Conservation (phyloP, 2,888 invertebrate genomes). For the Elegia similella region DNA sequence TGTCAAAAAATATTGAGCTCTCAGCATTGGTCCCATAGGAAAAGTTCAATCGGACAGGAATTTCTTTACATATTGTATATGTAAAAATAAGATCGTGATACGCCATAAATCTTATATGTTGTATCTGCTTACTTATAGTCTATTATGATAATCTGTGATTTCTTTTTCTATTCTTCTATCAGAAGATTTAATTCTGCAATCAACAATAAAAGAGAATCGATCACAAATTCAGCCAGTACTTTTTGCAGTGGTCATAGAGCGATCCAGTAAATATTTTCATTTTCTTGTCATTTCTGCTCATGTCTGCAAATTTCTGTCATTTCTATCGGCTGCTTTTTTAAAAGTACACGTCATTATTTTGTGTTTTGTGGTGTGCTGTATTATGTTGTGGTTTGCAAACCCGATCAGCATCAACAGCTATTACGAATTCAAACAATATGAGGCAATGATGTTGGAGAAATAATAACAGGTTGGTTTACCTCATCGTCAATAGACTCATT, state of each 20-base stretch:
- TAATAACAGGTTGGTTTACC: conserved; percentile 24
- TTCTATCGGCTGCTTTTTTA: background rate
- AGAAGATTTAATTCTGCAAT: too few relatives aligned
- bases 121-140: too few relatives aligned
- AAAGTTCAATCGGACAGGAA: too few relatives aligned
- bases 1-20: too few relatives aligned
- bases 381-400: conserved; percentile 42
- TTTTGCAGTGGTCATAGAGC: background rate
- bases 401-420: conserved; percentile 54
- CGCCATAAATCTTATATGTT: too few relatives aligned
- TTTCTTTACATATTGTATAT: too few relatives aligned
- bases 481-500: background rate
- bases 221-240: background rate
- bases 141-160: too few relatives aligned
- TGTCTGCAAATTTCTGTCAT: background rate
- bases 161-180: too few relatives aligned
- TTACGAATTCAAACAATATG: conserved; percentile 56
- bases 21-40: too few relatives aligned
- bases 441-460: conserved; percentile 39
- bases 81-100: too few relatives aligned
- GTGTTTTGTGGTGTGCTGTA: conserved; percentile 1
- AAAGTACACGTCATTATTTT: conserved; percentile 8
- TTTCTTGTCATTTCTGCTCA: background rate
- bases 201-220: too few relatives aligned
- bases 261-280: background rate